phyloP scores from a whole-genome alignment of 2,113 vertebrate species.

The Tamias sibiricus region DNA sequence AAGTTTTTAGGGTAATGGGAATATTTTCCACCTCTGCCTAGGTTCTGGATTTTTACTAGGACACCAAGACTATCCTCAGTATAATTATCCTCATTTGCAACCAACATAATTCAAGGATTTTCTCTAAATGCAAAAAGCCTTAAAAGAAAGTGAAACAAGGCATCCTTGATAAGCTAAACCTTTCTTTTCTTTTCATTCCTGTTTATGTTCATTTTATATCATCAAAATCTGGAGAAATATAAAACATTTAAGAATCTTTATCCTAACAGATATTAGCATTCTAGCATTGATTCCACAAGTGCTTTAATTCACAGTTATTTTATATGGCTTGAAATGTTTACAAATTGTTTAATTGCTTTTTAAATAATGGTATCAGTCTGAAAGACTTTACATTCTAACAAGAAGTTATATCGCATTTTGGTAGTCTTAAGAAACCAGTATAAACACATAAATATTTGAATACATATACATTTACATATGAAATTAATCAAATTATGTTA shows the following conservation, averaged over 20 bases:
- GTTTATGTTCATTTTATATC: slow-evolving; percentile 54
- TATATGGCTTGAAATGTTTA: background rate
- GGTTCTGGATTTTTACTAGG: background rate
- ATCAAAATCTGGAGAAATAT: slow-evolving; percentile 28
- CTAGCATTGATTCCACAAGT: background rate
- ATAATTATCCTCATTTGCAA: background rate
- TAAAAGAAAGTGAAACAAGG: background rate
- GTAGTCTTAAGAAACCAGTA: slow-evolving; percentile 3
- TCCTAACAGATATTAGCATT: background rate
- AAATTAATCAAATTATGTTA: too few relatives aligned
- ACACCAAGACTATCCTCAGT: background rate
- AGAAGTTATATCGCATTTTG: background rate
- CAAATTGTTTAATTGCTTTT: background rate
- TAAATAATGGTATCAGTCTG: background rate
- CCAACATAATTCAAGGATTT: background rate
- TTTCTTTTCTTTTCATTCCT: background rate
- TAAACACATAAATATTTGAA: background rate
- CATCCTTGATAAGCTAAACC: background rate
- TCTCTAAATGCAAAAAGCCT: background rate
- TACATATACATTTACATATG: background rate
- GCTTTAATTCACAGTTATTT: slow-evolving; percentile 2
- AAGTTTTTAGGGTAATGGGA: slow-evolving; percentile 9
- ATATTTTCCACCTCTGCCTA: slow-evolving; percentile 13
- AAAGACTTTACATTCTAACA: slow-evolving; percentile 9
- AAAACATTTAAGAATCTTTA: background rate